Conservation (phyloP, 2,113 vertebrate genomes). For the Martes martes region DNA sequence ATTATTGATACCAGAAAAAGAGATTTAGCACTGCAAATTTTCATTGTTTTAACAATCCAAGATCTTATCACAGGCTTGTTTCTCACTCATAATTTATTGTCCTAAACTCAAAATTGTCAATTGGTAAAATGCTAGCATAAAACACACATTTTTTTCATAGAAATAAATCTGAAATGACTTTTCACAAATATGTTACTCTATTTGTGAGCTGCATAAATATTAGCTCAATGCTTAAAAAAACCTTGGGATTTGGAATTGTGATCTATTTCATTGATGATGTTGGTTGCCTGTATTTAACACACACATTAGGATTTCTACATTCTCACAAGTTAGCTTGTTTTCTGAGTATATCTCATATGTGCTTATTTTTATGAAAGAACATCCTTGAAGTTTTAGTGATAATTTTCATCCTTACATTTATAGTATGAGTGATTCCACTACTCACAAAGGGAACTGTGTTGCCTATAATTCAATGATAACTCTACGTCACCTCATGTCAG, state of each 20-base stretch:
- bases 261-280: background rate
- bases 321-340: background rate
- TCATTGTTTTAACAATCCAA: background rate
- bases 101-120: background rate
- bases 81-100: background rate
- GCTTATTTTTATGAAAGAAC: background rate
- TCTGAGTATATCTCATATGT: background rate
- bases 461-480: background rate
- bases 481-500: background rate
- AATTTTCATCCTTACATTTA: background rate
- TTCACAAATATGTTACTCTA: background rate
- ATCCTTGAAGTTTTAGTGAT: background rate
- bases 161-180: background rate
- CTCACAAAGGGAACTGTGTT: background rate
- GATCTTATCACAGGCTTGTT: background rate
- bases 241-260: background rate
- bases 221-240: background rate
- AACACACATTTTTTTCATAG: background rate
- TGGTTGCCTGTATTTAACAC: background rate
- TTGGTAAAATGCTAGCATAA: background rate
- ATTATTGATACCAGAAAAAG: background rate
- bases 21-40: background rate
- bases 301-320: background rate
- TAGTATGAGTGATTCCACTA: background rate
- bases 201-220: background rate